phyloP scores from a whole-genome alignment of 2,888 invertebrate genomes.

The Noctua pronuba region DNA sequence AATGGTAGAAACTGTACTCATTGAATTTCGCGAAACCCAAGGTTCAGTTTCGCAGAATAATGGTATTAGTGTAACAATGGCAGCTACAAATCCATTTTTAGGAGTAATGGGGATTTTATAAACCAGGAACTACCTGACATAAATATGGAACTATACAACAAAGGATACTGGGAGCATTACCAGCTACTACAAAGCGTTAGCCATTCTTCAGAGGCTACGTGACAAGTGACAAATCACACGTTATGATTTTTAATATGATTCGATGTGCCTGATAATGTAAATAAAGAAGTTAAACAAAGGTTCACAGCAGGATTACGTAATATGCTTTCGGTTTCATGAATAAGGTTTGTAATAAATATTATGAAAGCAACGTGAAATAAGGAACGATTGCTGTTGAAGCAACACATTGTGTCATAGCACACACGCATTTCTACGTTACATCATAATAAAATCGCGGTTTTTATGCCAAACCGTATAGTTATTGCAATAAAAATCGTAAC shows the following conservation, averaged over 20 bases:
- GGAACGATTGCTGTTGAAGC: conserved; percentile 16
- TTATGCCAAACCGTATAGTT: neutral
- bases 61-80: neutral
- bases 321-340: conserved; percentile 5
- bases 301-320: conserved; percentile 3
- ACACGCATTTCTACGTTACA: conserved; percentile 8
- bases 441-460: conserved; percentile 20
- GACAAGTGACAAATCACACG: neutral
- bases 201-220: neutral
- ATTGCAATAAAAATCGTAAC: neutral
- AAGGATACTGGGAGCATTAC: neutral
- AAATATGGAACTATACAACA: neutral
- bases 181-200: neutral
- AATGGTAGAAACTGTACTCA: neutral
- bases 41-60: neutral
- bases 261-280: too few species aligned
- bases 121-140: neutral
- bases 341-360: conserved; percentile 30
- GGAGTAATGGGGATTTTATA: neutral
- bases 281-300: conserved; percentile 6
- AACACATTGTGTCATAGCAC: conserved; percentile 30
- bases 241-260: neutral
- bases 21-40: neutral
- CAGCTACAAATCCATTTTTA: neutral
- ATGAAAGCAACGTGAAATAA: conserved; percentile 35